phyloP scores from a whole-genome alignment of 1,140 invertebrate genomes.

The Eciton burchellii region DNA sequence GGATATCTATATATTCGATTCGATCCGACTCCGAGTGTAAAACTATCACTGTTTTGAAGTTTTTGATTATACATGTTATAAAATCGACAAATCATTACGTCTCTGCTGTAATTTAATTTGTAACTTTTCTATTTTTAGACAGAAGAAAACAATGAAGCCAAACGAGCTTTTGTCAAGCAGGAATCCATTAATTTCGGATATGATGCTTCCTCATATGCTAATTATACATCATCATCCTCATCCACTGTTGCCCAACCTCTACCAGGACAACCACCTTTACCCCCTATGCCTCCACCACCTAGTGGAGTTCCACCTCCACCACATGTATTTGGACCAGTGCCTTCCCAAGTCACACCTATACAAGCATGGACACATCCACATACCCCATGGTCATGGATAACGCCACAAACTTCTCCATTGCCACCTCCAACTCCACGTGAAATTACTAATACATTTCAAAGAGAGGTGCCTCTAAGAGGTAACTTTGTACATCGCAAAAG shows the following conservation, averaged over 20 bases:
- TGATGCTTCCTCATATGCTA: slow-evolving; percentile 72
- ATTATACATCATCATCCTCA: slow-evolving; percentile 70
- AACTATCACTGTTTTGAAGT: neutral
- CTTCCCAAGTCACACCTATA: slow-evolving; percentile 80
- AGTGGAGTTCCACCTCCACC: slow-evolving; percentile 81
- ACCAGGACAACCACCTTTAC: slow-evolving; percentile 83
- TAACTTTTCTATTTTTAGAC: slow-evolving; percentile 66
- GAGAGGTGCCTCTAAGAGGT: slow-evolving; percentile 77
- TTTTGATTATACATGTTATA: neutral
- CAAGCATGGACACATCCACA: slow-evolving; percentile 81
- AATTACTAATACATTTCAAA: slow-evolving; percentile 75
- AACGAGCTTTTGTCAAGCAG: slow-evolving; percentile 74
- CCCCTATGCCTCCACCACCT: slow-evolving; percentile 83
- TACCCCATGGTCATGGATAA: slow-evolving; percentile 83
- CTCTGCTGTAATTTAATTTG: slow-evolving; percentile 59
- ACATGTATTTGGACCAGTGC: slow-evolving; percentile 79
- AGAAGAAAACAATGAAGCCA: slow-evolving; percentile 78
- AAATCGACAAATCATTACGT: neutral
- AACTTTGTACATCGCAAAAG: slow-evolving; percentile 81
- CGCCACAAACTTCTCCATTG: slow-evolving; percentile 78
- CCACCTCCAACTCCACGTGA: slow-evolving; percentile 74
- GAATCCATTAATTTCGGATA: slow-evolving; percentile 77
- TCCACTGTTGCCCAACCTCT: slow-evolving; percentile 80
- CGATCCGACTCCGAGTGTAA: neutral
- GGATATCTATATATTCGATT: slow-evolving; percentile 25